phyloP scores from a whole-genome alignment of 2,888 invertebrate species.

The Lordiphosa andalusiaca region DNA sequence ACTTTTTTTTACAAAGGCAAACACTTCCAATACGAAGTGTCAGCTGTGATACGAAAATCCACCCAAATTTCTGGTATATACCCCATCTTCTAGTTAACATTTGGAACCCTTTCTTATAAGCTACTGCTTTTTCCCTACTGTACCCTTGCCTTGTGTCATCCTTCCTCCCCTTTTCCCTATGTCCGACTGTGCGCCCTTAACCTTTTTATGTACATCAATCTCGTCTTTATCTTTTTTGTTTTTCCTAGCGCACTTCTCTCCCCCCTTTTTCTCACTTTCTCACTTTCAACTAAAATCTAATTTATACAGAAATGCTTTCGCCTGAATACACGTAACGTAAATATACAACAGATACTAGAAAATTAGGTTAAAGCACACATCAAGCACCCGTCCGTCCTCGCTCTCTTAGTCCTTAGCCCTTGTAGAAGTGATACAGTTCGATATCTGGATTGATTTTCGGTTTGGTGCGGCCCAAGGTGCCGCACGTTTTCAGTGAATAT shows the following conservation, averaged over 20 bases:
- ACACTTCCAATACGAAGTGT: no score
- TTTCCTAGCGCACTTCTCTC: conserved; percentile 7
- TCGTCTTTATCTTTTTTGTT: conserved; percentile 5
- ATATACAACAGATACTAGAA: conserved; percentile 38
- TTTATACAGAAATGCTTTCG: conserved; percentile 55
- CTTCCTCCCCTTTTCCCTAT: background rate
- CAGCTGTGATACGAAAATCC: no score
- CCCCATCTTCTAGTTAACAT: no score
- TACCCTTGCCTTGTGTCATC: background rate
- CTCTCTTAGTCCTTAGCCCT: conserved; percentile 42
- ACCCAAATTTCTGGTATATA: no score
- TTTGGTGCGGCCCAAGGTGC: conserved; percentile 56
- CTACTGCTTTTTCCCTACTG: no score
- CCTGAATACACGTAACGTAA: conserved; percentile 47
- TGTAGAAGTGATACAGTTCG: conserved; percentile 71
- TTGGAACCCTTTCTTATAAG: no score
- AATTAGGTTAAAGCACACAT: conserved; percentile 28
- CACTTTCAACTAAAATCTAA: conserved; percentile 56
- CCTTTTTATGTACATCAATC: background rate
- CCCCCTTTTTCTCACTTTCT: conserved; percentile 13
- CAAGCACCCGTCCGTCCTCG: conserved; percentile 8
- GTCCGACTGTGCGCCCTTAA: background rate
- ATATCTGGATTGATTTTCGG: conserved; percentile 53
- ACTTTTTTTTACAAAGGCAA: no score
- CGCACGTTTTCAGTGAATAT: conserved; percentile 75